phyloP scores from a whole-genome alignment of 2,113 vertebrate genomes.

The Tragulus kanchil region DNA sequence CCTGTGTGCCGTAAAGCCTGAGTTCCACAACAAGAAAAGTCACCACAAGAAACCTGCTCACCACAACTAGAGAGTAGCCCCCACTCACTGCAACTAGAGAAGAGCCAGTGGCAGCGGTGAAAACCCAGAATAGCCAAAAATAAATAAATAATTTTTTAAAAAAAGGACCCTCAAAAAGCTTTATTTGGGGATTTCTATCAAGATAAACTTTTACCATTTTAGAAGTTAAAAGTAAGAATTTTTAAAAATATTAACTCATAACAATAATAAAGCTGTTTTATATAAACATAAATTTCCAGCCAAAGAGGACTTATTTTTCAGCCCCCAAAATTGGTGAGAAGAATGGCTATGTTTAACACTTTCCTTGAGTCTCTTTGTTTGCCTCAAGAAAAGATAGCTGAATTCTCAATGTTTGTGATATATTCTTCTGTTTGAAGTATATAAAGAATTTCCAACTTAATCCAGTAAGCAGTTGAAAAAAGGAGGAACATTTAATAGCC shows the following conservation, averaged over 20 bases:
- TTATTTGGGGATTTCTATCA: constrained; percentile 34
- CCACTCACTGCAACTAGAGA: no score
- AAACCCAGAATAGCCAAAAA: no score
- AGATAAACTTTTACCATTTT: constrained; percentile 9
- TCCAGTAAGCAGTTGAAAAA: constrained; percentile 17
- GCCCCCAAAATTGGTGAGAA: constrained; percentile 14
- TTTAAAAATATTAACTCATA: not conserved
- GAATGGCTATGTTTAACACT: not conserved
- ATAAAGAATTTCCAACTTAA: not conserved
- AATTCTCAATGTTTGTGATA: not conserved
- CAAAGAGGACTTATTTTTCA: constrained; percentile 56
- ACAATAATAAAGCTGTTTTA: constrained; percentile 3
- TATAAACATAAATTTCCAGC: constrained; percentile 5
- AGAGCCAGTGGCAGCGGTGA: no score
- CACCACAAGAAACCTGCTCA: no score
- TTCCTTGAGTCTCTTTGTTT: not conserved
- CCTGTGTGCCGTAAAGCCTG: no score
- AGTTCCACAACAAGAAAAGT: no score
- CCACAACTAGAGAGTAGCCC: no score
- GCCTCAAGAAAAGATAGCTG: not conserved
- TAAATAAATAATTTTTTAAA: no score
- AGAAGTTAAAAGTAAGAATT: constrained; percentile 26
- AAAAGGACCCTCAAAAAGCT: no score
- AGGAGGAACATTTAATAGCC: not conserved
- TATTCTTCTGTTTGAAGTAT: constrained; percentile 8